phyloP scores from a whole-genome alignment of 2,888 invertebrate species.

The Dilophus febrilis region DNA sequence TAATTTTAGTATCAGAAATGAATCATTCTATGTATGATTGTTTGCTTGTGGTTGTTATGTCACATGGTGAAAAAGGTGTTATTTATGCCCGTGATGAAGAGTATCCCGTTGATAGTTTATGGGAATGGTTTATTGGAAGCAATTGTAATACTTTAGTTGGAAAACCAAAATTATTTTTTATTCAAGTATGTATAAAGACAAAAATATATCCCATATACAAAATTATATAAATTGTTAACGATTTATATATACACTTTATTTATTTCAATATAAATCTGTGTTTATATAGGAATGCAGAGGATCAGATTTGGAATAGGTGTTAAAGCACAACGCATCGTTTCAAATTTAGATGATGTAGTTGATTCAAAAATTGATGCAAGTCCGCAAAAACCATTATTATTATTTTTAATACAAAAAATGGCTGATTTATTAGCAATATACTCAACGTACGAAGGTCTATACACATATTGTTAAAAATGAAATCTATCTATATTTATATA shows the following conservation, averaged over 20 bases:
- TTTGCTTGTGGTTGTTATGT: constrained; percentile 40
- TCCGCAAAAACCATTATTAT: constrained; percentile 15
- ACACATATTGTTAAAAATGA: too few species aligned
- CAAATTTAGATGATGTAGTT: constrained; percentile 17
- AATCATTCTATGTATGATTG: constrained; percentile 43
- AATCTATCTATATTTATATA: too few species aligned
- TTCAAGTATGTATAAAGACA: constrained; percentile 35
- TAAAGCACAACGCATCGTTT: too few species aligned
- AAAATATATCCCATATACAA: too few species aligned
- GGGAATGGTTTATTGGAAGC: constrained; percentile 40
- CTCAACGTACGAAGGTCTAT: constrained; percentile 55
- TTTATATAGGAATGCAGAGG: constrained; percentile 47
- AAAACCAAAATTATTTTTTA: constrained; percentile 55
- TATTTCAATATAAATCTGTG: too few species aligned
- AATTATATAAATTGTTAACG: not conserved
- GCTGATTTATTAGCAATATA: constrained; percentile 54
- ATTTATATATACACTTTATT: constrained; percentile 5
- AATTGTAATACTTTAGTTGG: constrained; percentile 40
- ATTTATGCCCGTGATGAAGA: constrained; percentile 40
- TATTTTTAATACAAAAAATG: constrained; percentile 47
- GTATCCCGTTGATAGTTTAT: constrained; percentile 40
- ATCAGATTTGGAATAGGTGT: constrained; percentile 38
- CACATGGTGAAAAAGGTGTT: constrained; percentile 44
- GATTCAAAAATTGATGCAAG: constrained; percentile 13
- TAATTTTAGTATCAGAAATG: constrained; percentile 26